Base-by-base conservation (phyloP, 2,797 vertebrate species). In the Nannoperca obscura region DNA sequence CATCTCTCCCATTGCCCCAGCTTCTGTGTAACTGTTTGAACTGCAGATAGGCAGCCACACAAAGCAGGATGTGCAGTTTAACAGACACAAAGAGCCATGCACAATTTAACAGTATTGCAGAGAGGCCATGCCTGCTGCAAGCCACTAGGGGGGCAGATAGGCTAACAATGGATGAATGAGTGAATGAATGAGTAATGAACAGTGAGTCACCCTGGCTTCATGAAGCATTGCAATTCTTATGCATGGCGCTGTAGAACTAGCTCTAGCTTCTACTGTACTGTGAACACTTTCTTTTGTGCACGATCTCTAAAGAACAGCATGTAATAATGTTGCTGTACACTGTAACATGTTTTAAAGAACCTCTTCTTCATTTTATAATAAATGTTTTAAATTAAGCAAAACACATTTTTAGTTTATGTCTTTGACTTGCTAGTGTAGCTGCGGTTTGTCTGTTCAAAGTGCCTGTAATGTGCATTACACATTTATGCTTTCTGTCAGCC, bases 111-210 rank as follows among this genome's bases (percentile, higher is more conserved):
- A 42, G 19, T 20, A 15, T 30, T 52, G 10, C 49, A 67, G 42
- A 57, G 8, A 49, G 15, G 69, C 60, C 30, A 49, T 78, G 50
- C 3, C 47, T 46, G 38, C 38, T 46, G 22, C 15, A 5, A 40
- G 40, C 89, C 92, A 92, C 88, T 58, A 90, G 92, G 69, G 84
- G 88, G 87, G 67, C 68, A 66, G 65, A 80, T 78, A 68, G 24
- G 42, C 54, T 47, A 46, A 84, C 58, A 67, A 36, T 83, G 58
- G 7, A 40, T 62, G 69, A 82, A 34, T 63, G 70, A 82, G 24
- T 62, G 36, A 63, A 52, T 78, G 40, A 73, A 76, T 64, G 50
- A 81, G 69, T 74, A 65, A 69, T 79, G 36, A 74, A 57, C 38
- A 75, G 70, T 72, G 70, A 87, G 63, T 83, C 81, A 70, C 17